Percentiles rank a stretch among this genome's conserved stretches.
Conservation (phyloP, 2,797 vertebrate genomes). For the Cygnus olor region DNA sequence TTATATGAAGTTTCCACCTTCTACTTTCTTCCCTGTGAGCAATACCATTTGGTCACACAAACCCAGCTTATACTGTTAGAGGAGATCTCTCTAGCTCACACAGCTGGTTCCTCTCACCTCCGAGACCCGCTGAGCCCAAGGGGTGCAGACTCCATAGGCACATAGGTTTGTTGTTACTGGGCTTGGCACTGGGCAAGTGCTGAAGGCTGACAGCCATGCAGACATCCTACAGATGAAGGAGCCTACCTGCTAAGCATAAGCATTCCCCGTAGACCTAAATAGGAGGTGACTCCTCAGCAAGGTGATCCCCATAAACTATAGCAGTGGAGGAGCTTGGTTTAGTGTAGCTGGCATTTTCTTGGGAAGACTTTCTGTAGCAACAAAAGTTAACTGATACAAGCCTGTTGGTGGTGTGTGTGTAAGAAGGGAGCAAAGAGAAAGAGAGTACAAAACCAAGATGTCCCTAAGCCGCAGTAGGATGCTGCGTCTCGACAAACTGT, state of each 20-base stretch:
- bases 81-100: neutral
- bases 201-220: too few species aligned
- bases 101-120: neutral
- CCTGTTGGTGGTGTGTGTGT: neutral
- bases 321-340: neutral
- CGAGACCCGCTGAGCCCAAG: neutral
- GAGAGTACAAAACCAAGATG: neutral
- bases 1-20: neutral
- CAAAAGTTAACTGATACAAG: neutral
- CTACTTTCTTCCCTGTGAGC: neutral
- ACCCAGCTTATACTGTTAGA: neutral
- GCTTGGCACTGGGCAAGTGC: neutral
- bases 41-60: neutral
- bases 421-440: neutral
- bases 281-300: neutral
- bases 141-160: neutral
- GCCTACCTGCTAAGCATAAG: neutral
- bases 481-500: neutral
- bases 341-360: neutral
- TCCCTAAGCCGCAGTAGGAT: neutral
- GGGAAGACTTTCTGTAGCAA: neutral
- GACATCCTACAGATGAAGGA: rapidly evolving
- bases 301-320: neutral
- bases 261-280: rapidly evolving
- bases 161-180: neutral